phyloP scores from a whole-genome alignment of 2,888 invertebrate species.

The Ptychoptera contaminata region DNA sequence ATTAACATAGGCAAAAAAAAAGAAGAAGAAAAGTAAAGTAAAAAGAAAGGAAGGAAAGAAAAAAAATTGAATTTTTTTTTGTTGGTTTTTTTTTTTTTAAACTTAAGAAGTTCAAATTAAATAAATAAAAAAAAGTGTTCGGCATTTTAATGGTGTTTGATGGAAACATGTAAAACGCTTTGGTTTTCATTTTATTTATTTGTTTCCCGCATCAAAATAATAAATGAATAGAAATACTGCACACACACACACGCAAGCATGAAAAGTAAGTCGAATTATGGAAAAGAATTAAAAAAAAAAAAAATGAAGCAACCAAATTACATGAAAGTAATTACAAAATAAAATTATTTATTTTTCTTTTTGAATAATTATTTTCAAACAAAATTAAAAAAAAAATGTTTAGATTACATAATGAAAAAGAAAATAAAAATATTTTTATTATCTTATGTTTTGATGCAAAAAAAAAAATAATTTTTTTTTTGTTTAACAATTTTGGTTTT shows the following conservation, averaged over 20 bases:
- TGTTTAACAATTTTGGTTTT: neutral
- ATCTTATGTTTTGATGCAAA: neutral
- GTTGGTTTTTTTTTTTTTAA: conserved; percentile 1
- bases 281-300: neutral
- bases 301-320: neutral
- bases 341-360: neutral
- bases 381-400: neutral
- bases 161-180: conserved; percentile 14
- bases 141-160: conserved; percentile 21
- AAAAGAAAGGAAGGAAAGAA: neutral
- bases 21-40: conserved; percentile 6
- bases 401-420: neutral
- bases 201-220: neutral
- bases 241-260: no score
- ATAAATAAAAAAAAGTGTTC: conserved; percentile 18
- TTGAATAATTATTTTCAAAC: neutral
- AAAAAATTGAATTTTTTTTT: neutral
- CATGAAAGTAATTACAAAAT: neutral
- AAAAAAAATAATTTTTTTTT: neutral
- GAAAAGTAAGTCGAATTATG: no score
- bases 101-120: neutral
- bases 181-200: conserved; percentile 6
- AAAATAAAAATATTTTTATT: neutral
- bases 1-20: conserved; percentile 7
- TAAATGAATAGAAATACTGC: no score